Evolutionary conservation across 2,888 invertebrate species (phyloP).

Genomic region (Napeogenes inachia): DNA sequence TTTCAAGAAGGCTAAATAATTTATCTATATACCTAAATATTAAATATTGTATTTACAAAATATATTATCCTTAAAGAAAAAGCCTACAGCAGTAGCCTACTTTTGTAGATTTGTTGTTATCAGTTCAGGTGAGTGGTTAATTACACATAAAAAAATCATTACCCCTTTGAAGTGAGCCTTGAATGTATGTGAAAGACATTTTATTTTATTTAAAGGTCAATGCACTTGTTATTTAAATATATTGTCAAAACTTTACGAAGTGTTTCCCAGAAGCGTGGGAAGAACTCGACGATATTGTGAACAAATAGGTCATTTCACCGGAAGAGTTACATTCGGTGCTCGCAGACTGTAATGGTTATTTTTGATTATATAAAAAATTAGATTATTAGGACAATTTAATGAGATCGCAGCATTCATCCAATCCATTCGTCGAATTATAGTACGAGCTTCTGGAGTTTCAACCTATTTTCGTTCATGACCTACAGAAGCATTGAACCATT

Average conservation of each 20-base stretch:
- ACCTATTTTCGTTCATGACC: too few species aligned
- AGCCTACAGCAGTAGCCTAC: background rate
- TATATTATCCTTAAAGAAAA: too few species aligned
- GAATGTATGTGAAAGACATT: conserved; percentile 6
- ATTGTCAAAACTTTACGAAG: conserved; percentile 52
- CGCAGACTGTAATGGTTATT: conserved; percentile 35
- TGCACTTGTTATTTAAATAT: conserved; percentile 50
- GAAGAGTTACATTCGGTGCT: conserved; percentile 39
- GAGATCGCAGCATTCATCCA: conserved; percentile 11
- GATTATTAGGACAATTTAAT: conserved; percentile 30
- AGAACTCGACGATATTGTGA: conserved; percentile 35
- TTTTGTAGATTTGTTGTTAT: too few species aligned
- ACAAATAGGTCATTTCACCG: conserved; percentile 56
- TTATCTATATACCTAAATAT: too few species aligned
- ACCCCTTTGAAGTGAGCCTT: background rate
- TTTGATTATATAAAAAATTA: conserved; percentile 35
- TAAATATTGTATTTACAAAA: too few species aligned
- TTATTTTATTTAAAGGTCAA: conserved; percentile 27
- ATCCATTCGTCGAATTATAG: conserved; percentile 18
- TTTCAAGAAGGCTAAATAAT: too few species aligned
- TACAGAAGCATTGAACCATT: too few species aligned
- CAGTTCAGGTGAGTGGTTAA: background rate
- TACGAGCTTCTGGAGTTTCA: background rate
- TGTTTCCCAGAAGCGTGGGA: conserved; percentile 65
- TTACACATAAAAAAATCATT: conserved; percentile 2